Percentiles rank a stretch among this genome's conserved stretches.
These are phyloP conservation scores for Melinaea marsaeus DNA, from an alignment of 2,888 invertebrate species.

Conservation along the genomic window DNA sequence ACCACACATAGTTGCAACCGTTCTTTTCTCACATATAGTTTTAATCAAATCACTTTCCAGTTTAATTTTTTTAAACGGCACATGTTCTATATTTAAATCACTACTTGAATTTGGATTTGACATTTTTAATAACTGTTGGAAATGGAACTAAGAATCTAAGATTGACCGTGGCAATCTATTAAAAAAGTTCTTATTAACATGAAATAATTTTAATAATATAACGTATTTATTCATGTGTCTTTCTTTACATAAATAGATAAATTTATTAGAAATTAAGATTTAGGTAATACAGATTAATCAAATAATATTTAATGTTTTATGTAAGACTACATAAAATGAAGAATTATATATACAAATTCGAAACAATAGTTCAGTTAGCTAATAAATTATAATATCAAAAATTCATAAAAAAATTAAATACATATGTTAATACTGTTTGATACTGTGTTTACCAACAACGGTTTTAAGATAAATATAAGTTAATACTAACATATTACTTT, in stretches of 20 bases:
- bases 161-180: constrained; percentile 14
- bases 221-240: constrained; percentile 6
- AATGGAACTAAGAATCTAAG: constrained; percentile 6
- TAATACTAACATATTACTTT: no score
- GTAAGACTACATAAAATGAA: no score
- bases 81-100: constrained; percentile 42
- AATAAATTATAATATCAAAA: no score
- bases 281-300: no score
- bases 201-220: constrained; percentile 16
- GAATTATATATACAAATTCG: no score
- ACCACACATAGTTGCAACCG: constrained; percentile 73
- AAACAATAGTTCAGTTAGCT: no score
- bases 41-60: constrained; percentile 33
- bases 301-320: no score
- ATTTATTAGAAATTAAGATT: no score
- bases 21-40: constrained; percentile 44
- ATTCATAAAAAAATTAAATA: no score
- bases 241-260: not conserved
- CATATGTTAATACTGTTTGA: no score
- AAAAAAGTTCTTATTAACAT: constrained; percentile 14
- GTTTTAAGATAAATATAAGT: no score
- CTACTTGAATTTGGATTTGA: constrained; percentile 45
- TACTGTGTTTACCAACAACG: no score
- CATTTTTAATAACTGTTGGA: constrained; percentile 39
- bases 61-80: constrained; percentile 58